phyloP scores from a whole-genome alignment of 2,113 vertebrate genomes.

The Nasalis larvatus region DNA sequence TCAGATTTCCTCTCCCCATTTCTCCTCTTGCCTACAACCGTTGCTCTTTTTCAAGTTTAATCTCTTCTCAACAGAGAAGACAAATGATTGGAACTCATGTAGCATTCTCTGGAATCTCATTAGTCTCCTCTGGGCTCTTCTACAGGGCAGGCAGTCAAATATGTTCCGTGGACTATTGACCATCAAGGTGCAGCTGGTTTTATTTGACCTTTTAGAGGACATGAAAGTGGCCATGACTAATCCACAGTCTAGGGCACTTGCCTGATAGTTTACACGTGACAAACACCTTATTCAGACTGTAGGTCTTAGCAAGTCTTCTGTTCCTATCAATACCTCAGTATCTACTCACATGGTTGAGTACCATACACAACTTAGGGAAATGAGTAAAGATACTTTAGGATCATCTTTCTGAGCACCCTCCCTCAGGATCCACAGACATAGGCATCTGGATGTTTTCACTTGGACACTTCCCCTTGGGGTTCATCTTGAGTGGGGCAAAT shows the following conservation, averaged over 20 bases:
- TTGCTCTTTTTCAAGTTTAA: not conserved
- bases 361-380: not conserved
- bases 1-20: not conserved
- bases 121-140: not conserved
- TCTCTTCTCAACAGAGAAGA: not conserved
- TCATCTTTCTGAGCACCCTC: not conserved
- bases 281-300: not conserved
- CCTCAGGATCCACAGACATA: not conserved
- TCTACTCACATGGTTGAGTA: not conserved
- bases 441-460: not conserved
- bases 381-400: not conserved
- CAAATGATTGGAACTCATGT: not conserved
- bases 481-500: not conserved
- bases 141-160: not conserved
- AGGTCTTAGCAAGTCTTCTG: not conserved
- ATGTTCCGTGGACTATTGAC: not conserved
- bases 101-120: not conserved
- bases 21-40: not conserved
- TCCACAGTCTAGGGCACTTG: not conserved
- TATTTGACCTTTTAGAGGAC: not conserved
- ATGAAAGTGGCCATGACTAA: not conserved
- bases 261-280: not conserved
- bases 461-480: not conserved
- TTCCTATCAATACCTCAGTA: not conserved
- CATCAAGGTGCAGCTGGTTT: not conserved